A percentile compares a stretch with the other conserved stretches of the same genome.
Conservation (phyloP, 2,797 vertebrate genomes). For the Enteromius viviparus region DNA sequence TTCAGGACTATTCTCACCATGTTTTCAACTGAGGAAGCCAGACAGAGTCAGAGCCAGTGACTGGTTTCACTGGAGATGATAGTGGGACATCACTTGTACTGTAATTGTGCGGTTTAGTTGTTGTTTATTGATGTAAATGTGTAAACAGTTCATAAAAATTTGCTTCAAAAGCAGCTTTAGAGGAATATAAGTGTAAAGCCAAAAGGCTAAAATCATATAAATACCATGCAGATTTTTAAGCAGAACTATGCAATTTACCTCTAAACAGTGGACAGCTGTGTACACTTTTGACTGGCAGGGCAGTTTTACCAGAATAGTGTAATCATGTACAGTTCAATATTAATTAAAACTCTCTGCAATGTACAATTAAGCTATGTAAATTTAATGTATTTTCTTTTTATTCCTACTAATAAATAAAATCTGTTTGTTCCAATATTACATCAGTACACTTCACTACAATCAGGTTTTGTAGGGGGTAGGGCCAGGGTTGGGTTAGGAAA, state of each 20-base stretch:
- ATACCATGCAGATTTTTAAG: neutral
- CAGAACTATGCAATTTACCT: neutral
- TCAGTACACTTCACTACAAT: neutral
- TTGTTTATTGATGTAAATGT: neutral
- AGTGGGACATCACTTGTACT: neutral
- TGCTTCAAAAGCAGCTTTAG: neutral
- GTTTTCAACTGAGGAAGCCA: neutral
- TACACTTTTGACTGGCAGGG: neutral
- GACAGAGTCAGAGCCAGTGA: constrained; percentile 3
- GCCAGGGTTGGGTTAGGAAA: too few relatives aligned
- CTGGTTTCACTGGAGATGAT: constrained; percentile 26
- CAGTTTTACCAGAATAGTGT: neutral
- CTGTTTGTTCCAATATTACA: neutral
- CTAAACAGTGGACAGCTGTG: neutral
- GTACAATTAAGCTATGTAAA: constrained; percentile 2
- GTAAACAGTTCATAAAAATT: neutral
- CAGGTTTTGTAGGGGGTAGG: too few relatives aligned
- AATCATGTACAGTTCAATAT: constrained; percentile 15
- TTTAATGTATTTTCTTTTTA: neutral
- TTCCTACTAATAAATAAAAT: constrained; percentile 3
- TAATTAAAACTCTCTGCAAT: neutral
- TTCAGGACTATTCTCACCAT: constrained; percentile 7
- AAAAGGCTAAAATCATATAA: constrained; percentile 5
- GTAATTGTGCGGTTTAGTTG: neutral
- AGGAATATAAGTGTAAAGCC: neutral